Evolutionary conservation across 2,797 vertebrate species (phyloP), one percentile per base, ranked within the genome.

Genomic region (Enteromius viviparus): DNA sequence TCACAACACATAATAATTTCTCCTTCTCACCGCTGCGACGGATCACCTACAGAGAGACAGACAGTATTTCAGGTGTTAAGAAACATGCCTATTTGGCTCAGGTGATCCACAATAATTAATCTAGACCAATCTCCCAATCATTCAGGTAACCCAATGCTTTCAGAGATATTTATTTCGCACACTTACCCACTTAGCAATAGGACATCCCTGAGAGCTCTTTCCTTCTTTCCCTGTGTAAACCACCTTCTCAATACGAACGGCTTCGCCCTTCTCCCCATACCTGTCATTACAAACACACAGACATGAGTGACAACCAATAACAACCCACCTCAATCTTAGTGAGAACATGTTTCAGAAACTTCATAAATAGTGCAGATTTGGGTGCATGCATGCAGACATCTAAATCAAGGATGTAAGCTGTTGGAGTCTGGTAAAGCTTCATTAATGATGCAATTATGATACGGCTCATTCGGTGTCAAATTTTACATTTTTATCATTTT

Each of bases 181-280:
- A 97, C 97, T 95, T 92, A 99, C 98, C 98, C 98, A 99, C 92
- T 99, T 99, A 78, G 98, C 98, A 19, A 99, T 99, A 68, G 98
- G 98, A 89, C 98, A 99, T 89, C 98, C 98, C 6, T 95, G 96
- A 15, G 98, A 97, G 92, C 98, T 99, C 93, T 99, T 99, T 26
- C 98, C 98, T 83, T 99, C 98, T 91, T 93, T 96, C 68, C 98
- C 98, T 0, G 98, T 99, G 92, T 96, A 99, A 87, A 98, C 90
- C 88, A 98, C 97, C 93, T 97, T 99, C 91, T 99, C 98, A 5
- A 99, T 97, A 71, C 98, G 95, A 90, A 99, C 84, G 85, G 98
- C 97, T 2, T 97, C 95, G 17, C 98, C 98, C 89, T 97, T 99
- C 90, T 98, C 95, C 10, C 97, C 97, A 8, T 95, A 99, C 92